Base-by-base conservation (phyloP, 64 coral and sea anemone genomes). In the Anthopleura sola region DNA sequence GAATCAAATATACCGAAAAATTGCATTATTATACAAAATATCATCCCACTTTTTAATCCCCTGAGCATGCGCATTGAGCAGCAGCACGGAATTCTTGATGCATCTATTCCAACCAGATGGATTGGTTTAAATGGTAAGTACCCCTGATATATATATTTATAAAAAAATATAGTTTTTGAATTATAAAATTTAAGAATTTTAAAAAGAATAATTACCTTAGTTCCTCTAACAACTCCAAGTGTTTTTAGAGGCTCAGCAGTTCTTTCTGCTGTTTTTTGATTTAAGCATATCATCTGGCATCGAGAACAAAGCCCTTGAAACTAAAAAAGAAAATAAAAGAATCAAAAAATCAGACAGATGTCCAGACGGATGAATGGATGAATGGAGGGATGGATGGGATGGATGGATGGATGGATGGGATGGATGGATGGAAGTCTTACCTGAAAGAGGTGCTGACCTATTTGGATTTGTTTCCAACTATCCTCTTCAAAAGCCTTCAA, bases 251-350 rank as follows among this genome's bases (percentile, higher is more conserved):
- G 97, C 75, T 99, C 86, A 69, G 32, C 85, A 36, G 71, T 86
- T 68, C 89, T 94, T 31, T 81, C 46, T 54, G 92, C 97, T 85
- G 89, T 92, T 39, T 86, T 92, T 62, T 94, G 97, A 78, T 99
- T 87, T 62, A 94, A 50, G 46, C 92, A 94, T 37, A 99, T 89
- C 93, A 95, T 99, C 68, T 94, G 97, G 33, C 97, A 99, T 36
- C 97, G 78, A 66, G 82, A 89, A 54, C 97, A 99, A 37, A 80
- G 87, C n/a, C 97, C 93, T 34, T 91, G 87, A 84, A 60, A 92
- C 92, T 99, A 71, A 6, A 68, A 37, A 13, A 33, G 13, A 62
- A 0, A 23, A 24, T 9, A 1, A 62, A 62, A n/a, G 21, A 62
- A 62, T 11, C 2, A 71, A 71, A 33, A 71, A 71, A 36, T 0